Percentiles rank a stretch among this genome's conserved stretches.
These are phyloP conservation scores for Lamellibrachia columna DNA, from an alignment of 2,888 invertebrate genomes.

Conservation along the genomic window DNA sequence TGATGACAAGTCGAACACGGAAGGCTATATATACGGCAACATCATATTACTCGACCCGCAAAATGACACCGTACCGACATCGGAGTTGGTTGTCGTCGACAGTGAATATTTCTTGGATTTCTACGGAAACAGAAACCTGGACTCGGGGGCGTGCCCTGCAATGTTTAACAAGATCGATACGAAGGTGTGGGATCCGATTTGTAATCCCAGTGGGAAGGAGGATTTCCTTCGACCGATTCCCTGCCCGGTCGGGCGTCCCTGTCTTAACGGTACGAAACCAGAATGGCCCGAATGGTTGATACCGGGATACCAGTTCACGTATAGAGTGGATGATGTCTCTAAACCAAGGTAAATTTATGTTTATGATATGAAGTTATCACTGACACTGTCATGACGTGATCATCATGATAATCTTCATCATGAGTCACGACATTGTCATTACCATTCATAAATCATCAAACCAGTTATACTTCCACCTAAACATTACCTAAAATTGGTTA, in stretches of 20 bases:
- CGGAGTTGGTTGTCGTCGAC: constrained; percentile 90
- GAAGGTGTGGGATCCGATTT: constrained; percentile 85
- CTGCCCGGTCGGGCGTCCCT: constrained; percentile 79
- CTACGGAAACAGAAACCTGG: constrained; percentile 79
- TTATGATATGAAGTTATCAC: neutral
- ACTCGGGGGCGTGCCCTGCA: constrained; percentile 75
- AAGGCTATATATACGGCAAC: constrained; percentile 96
- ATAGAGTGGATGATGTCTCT: constrained; percentile 86
- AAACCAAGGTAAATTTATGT: constrained; percentile 80
- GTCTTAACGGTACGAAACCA: constrained; percentile 83
- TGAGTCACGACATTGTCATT: no score
- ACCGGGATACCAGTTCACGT: constrained; percentile 90
- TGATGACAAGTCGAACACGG: constrained; percentile 83
- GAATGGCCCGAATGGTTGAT: constrained; percentile 83
- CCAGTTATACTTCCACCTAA: no score
- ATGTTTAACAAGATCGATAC: constrained; percentile 88
- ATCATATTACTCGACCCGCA: constrained; percentile 75
- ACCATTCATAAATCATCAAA: no score
- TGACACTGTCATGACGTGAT: neutral
- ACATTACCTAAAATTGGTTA: no score
- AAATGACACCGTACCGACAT: constrained; percentile 64
- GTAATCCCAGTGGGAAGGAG: constrained; percentile 79
- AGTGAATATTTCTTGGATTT: constrained; percentile 88
- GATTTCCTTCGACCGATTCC: constrained; percentile 87
- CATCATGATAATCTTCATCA: no score